Base-by-base conservation (phyloP, 2,888 invertebrate species). In the Bursaphelenchus okinawaensis region DNA sequence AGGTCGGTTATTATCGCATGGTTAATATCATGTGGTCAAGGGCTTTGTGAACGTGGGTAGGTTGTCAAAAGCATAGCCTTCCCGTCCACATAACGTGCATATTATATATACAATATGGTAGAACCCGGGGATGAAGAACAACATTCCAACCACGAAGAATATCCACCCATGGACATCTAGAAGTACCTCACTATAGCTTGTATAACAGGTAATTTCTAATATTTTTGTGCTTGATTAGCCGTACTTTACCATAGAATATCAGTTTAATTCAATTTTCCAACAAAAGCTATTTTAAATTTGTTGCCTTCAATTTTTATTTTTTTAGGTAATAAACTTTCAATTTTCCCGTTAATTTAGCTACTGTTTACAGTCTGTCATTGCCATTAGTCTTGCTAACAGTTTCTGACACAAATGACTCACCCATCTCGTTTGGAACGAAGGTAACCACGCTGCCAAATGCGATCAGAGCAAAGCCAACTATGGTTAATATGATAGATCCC, bases 81-180 rank as follows among this genome's bases (percentile, higher is more conserved):
- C 75, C 16, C 79, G 74, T 16, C 77, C 78, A 55, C 75, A 76
- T 7, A 81, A 28, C 7, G 75, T 74, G 65, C 81, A 82, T 4
- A 71, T 59, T 52, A 81, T 81, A 69, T 78, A 81, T 60, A 73
- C 73, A 28, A 80, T 74, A 65, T 81, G 81, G 60, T 81, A 81
- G 63, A 72, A 68, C 54, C 81, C 81, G 7, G 81, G 81, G 50
- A 80, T 71, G 74, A 79, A 79, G 62, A 77, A 77, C 16, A 75
- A 61, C 22, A 67, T 52, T 23, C 75, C 75, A 29, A 77, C 76
- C 31, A 75, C 62, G 8, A 72, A 59, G 22, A 75, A 67, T 29
- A 77, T 70, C 76, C 76, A 75, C 6, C 75, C 76, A 57, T 77
- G 75, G 20, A 77, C 60, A 27, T 75, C 75, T 65, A 64, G 16